Evolutionary conservation across 1,140 invertebrate genomes (phyloP).

Genomic region (Psilanteris sp.): DNA sequence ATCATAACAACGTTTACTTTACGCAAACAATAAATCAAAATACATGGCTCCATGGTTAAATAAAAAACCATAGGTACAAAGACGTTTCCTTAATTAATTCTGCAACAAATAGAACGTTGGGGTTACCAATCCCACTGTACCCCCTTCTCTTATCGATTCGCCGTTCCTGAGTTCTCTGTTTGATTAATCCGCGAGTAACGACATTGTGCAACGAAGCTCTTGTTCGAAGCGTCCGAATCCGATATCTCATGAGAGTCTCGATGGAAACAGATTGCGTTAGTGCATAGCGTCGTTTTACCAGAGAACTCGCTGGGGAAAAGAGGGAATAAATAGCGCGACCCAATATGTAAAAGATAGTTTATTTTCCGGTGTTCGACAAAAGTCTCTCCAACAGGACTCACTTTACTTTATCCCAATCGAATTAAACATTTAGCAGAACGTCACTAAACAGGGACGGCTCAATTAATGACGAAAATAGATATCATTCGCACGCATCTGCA

Average conservation of each 20-base stretch:
- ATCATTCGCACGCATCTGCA: too few species aligned
- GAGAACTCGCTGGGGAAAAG: constrained; percentile 42
- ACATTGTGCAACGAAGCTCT: constrained; percentile 51
- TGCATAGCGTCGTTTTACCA: constrained; percentile 52
- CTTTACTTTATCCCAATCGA: neutral
- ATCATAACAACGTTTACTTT: too few species aligned
- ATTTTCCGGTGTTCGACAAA: constrained; percentile 41
- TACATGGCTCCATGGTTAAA: too few species aligned
- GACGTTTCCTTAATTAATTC: constrained; percentile 45
- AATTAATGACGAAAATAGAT: too few species aligned
- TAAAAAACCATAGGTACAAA: too few species aligned
- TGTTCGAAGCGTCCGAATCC: constrained; percentile 61
- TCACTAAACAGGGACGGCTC: constrained; percentile 1
- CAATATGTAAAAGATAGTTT: constrained; percentile 45
- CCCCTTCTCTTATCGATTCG: neutral
- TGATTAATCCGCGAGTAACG: constrained; percentile 62
- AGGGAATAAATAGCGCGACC: constrained; percentile 47
- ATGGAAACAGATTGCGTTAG: constrained; percentile 63
- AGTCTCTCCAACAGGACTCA: neutral
- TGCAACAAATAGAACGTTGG: constrained; percentile 22
- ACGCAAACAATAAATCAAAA: too few species aligned
- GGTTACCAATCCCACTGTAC: neutral
- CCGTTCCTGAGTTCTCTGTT: constrained; percentile 26
- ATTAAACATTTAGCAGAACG: constrained; percentile 12
- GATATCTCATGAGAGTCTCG: constrained; percentile 64